These are phyloP conservation scores for Zingel zingel DNA, from an alignment of 2,113 vertebrate genomes.

Conservation along the genomic window DNA sequence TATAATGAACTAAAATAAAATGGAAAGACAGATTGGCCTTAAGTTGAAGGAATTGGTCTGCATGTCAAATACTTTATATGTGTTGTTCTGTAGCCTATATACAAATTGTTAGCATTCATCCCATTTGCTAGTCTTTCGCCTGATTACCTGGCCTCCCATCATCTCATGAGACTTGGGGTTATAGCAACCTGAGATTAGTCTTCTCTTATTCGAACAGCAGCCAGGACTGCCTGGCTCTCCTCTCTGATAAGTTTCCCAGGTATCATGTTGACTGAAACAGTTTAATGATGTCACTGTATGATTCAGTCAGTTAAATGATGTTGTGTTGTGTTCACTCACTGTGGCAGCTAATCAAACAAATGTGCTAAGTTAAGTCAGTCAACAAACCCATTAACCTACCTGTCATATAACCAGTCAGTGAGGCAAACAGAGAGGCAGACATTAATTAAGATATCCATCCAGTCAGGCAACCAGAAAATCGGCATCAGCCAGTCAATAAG, in stretches of 20 bases:
- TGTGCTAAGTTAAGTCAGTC: conserved; percentile 30
- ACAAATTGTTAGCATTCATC: not conserved
- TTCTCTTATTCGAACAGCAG: conserved; percentile 6
- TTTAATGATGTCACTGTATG: conserved; percentile 55
- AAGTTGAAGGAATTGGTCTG: conserved; percentile 5
- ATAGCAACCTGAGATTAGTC: conserved; percentile 7
- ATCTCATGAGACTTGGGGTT: conserved; percentile 12
- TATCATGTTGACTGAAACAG: conserved; percentile 39
- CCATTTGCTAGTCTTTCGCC: not conserved
- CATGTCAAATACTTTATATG: not conserved
- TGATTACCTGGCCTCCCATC: not conserved
- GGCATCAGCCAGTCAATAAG: conserved; percentile 11
- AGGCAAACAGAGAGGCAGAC: conserved; percentile 8
- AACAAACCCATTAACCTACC: conserved; percentile 43
- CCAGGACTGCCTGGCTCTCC: not conserved
- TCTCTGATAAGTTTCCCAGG: conserved; percentile 8
- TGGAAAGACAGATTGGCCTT: not conserved
- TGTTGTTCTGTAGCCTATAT: not conserved
- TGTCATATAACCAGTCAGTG: conserved; percentile 12
- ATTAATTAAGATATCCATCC: not conserved
- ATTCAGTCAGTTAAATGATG: conserved; percentile 66
- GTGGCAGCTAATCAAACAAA: conserved; percentile 52
- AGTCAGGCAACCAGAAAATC: conserved; percentile 1
- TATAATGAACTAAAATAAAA: conserved; percentile 42
- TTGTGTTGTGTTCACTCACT: conserved; percentile 36